Evolutionary conservation across 2,113 vertebrate species (phyloP), one percentile per base, ranked within the genome.

Genomic region (Tylochromis polylepis): DNA sequence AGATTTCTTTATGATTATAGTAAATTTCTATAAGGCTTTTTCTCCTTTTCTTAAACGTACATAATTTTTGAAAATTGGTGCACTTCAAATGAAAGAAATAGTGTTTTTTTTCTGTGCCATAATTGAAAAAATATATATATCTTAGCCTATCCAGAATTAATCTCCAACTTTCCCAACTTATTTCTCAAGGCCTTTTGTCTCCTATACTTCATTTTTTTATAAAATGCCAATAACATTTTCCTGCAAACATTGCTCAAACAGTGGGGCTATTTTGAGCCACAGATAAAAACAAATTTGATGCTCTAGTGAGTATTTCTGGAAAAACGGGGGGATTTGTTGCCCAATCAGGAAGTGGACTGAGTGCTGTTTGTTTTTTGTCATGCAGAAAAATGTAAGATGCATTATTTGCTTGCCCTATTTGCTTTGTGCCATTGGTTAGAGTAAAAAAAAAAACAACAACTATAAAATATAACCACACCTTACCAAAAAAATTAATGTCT

Each of bases 321-420:
- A 49, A 49, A 51, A 46, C 10, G 2, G 24, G 10, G 2, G 16
- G 3, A 31, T 75, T 6, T 75, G 70, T 75, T 49, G 10, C 43
- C 16, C 43, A 31, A 18, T 11, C 67, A 75, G 67, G 15, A 49
- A 49, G 70, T 29, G 3, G 24, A 75, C 2, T 75, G 41, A 49
- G 49, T 0, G 1, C 27, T 77, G 43, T 51, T 31, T 77, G 70
- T 2, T 31, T 31, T 58, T 38, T 0, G 0, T 11, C 15, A 58
- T 3, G 10, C 15, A 38, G 31, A 27, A 41, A 81, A 15, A n/a
- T 15, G 59, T 49, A 31, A 15, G 22, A 29, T 31, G 24, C 7
- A 8, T 51, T 34, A 8, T 29, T 29, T 51, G 27, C 2, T 60
- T 16, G 16, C 27, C 36, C 60, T 41, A 31, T 34, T 46, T 38